Evolutionary conservation across 1,140 invertebrate species (phyloP).

Genomic region (Brachionus koreanus): DNA sequence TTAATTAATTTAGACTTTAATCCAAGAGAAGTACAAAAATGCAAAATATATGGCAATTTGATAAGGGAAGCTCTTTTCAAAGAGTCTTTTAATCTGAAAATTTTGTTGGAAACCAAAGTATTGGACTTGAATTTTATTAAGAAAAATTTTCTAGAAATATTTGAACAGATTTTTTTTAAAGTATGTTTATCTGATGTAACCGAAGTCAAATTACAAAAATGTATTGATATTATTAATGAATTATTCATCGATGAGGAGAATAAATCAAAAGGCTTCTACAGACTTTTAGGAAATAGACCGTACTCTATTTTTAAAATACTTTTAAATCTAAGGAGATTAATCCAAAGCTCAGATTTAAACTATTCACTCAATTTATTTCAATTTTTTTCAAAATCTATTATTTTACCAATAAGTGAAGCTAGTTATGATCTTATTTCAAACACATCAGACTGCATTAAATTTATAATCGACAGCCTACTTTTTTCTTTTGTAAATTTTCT

Average conservation of each 20-base stretch:
- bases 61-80: not conserved
- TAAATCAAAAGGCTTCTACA: not conserved
- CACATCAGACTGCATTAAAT: not conserved
- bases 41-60: not conserved
- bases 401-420: not conserved
- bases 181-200: not conserved
- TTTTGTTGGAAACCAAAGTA: not conserved
- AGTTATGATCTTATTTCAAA: not conserved
- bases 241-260: not conserved
- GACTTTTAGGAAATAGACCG: not conserved
- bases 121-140: not conserved
- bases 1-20: not conserved
- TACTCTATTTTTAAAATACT: not conserved
- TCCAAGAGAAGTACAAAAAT: not conserved
- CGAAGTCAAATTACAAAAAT: not conserved
- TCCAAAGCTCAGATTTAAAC: not conserved
- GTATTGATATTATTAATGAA: not conserved
- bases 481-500: not conserved
- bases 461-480: not conserved
- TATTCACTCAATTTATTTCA: not conserved
- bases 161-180: not conserved
- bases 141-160: constrained; percentile 13
- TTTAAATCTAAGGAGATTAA: not conserved
- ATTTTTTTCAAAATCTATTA: not conserved
- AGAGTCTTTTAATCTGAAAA: not conserved